phyloP scores from a whole-genome alignment of 2,113 vertebrate genomes.

The Sphaerodactylus townsendi region DNA sequence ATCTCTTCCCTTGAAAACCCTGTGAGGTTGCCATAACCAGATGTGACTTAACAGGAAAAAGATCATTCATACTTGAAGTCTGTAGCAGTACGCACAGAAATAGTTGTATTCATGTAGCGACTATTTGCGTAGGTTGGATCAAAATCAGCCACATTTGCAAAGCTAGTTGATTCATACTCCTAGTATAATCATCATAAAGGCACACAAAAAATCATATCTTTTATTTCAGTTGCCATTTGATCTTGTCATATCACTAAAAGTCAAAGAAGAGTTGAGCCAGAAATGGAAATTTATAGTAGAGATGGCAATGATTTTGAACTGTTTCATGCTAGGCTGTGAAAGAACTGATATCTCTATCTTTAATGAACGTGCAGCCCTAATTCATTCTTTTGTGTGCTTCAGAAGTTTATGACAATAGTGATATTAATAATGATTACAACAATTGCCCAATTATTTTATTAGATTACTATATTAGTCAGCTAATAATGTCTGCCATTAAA shows the following conservation, averaged over 20 bases:
- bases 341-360: not conserved
- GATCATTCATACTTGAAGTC: not conserved
- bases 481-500: not conserved
- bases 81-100: not conserved
- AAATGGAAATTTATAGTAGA: not conserved
- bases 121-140: not conserved
- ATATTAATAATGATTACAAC: not conserved
- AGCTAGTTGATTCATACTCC: not conserved
- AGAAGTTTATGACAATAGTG: not conserved
- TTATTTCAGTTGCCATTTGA: not conserved
- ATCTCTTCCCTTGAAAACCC: no score
- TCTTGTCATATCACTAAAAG: not conserved
- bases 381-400: not conserved
- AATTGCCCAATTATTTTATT: not conserved
- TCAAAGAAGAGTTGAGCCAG: not conserved
- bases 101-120: not conserved
- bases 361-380: not conserved
- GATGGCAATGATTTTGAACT: not conserved
- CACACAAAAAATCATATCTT: not conserved
- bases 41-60: no score
- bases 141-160: not conserved
- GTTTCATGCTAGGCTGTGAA: not conserved
- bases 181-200: not conserved
- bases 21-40: no score
- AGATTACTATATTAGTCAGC: not conserved